Percentiles rank a stretch among this genome's conserved stretches.
Evolutionary conservation across 2,888 invertebrate species (phyloP).

Genomic region (Lottia gigantea): DNA sequence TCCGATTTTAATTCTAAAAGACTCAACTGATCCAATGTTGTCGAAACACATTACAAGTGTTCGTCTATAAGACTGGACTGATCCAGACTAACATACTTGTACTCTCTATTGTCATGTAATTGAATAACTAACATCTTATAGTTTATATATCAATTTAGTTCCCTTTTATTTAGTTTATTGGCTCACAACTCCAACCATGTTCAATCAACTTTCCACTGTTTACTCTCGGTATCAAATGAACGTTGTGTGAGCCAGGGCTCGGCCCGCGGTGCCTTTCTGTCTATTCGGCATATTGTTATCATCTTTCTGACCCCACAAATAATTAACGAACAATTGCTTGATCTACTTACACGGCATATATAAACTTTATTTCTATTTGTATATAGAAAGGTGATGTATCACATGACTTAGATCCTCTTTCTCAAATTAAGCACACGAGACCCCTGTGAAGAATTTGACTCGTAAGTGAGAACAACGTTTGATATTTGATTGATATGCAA

Average conservation of each 20-base stretch:
- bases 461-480: conserved; percentile 7
- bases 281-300: conserved; percentile 14
- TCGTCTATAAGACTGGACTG: too few species aligned
- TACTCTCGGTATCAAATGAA: not conserved
- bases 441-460: conserved; percentile 6
- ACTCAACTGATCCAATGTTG: too few species aligned
- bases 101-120: too few species aligned
- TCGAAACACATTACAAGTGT: too few species aligned
- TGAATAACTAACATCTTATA: too few species aligned
- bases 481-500: conserved; percentile 7
- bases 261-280: conserved; percentile 26
- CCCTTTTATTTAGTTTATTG: not conserved
- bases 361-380: conserved; percentile 9
- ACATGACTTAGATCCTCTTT: not conserved
- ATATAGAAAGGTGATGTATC: not conserved
- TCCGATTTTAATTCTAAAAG: too few species aligned
- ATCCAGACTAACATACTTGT: too few species aligned
- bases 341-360: conserved; percentile 3
- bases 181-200: conserved; percentile 1
- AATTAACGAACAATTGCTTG: conserved; percentile 21
- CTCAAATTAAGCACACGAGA: not conserved
- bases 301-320: conserved; percentile 21
- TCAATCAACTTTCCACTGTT: not conserved
- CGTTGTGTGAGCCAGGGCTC: not conserved
- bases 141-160: too few species aligned